A percentile compares a stretch with the other conserved stretches of the same genome.
These are phyloP conservation scores for Diarsia mendica DNA, from an alignment of 2,888 invertebrate species.

Conservation along the genomic window DNA sequence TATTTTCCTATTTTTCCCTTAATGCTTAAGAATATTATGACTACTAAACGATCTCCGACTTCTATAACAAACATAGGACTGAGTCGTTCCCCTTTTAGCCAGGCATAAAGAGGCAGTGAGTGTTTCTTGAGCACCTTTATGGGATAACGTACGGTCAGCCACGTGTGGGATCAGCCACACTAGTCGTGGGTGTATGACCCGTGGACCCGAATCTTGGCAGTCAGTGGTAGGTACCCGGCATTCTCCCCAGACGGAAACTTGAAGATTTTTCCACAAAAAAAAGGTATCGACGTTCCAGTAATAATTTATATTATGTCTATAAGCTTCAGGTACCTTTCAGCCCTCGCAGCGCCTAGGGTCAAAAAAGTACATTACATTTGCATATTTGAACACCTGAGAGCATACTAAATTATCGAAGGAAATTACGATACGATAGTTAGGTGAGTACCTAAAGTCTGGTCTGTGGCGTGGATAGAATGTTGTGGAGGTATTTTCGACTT, in stretches of 20 bases:
- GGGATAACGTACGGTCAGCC: not conserved
- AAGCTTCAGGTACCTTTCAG: conserved; percentile 21
- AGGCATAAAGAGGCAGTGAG: not conserved
- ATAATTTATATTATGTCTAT: conserved; percentile 32
- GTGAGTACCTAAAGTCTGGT: conserved; percentile 3
- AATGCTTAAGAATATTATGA: not conserved
- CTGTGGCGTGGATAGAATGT: not conserved
- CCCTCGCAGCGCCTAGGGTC: not conserved
- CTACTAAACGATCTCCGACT: not conserved
- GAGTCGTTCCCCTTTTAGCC: not conserved
- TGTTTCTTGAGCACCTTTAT: not conserved
- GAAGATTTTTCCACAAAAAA: not conserved
- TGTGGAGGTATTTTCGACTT: not conserved
- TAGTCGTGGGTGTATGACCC: not conserved
- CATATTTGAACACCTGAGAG: conserved; percentile 42
- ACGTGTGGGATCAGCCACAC: not conserved
- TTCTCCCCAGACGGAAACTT: not conserved
- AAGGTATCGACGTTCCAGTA: not conserved
- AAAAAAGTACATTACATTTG: conserved; percentile 49
- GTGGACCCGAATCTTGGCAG: not conserved
- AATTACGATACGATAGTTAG: conserved; percentile 11
- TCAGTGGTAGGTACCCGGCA: not conserved
- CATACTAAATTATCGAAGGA: conserved; percentile 30
- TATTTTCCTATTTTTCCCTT: not conserved
- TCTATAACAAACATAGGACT: not conserved